Conservation (phyloP, 2,888 invertebrate species). For the Clanis bilineata region DNA sequence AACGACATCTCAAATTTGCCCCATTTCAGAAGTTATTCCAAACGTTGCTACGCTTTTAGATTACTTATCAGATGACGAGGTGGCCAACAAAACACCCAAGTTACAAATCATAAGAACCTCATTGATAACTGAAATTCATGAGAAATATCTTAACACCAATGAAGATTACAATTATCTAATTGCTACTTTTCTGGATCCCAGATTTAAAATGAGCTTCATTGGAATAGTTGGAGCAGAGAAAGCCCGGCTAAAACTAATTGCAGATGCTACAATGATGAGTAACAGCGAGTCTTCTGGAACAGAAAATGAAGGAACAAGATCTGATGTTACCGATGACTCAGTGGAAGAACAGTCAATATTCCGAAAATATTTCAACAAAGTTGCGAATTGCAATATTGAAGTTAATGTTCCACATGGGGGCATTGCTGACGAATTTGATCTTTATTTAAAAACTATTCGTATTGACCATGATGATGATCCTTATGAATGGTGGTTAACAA, state of each 20-base stretch:
- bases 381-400: background rate
- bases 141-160: conserved; percentile 11
- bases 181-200: conserved; percentile 13
- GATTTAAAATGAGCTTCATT: conserved; percentile 5
- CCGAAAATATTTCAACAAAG: background rate
- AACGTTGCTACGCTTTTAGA: conserved; percentile 21
- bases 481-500: background rate
- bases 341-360: background rate
- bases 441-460: conserved; percentile 1
- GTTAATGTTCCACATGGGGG: background rate
- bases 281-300: background rate
- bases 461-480: background rate
- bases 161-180: conserved; percentile 16
- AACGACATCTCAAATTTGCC: conserved; percentile 32
- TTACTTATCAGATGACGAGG: background rate
- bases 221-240: background rate
- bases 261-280: conserved; percentile 10
- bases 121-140: background rate
- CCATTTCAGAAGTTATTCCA: conserved; percentile 34
- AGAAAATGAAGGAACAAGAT: background rate
- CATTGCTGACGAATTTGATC: background rate
- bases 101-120: conserved; percentile 18
- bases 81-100: background rate
- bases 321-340: background rate
- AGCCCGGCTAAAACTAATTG: conserved; percentile 4